Percentiles rank a stretch among this genome's conserved stretches.
Conservation (phyloP, 2,113 vertebrate genomes). For the Pangasianodon gigas region DNA sequence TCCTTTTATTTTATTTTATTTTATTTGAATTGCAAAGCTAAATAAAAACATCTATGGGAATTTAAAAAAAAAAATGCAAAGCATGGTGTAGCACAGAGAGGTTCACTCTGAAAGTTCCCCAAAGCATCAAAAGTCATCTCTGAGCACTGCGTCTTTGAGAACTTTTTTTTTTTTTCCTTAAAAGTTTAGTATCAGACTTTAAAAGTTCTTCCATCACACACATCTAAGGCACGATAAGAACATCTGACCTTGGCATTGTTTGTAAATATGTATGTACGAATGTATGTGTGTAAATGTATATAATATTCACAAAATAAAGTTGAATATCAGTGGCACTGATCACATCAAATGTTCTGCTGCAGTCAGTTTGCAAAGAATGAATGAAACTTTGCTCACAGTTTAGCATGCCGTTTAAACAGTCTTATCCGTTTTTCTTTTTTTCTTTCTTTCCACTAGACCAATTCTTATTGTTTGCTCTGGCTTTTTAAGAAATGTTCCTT, state of each 20-base stretch:
- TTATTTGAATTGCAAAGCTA: background rate
- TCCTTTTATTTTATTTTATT: constrained; percentile 26
- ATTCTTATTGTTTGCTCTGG: background rate
- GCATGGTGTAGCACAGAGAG: constrained; percentile 52
- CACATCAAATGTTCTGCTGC: constrained; percentile 43
- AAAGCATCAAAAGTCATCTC: background rate
- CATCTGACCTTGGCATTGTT: constrained; percentile 33
- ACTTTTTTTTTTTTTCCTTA: background rate
- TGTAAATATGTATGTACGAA: constrained; percentile 59
- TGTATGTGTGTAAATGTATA: constrained; percentile 60
- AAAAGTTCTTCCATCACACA: constrained; percentile 39
- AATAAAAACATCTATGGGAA: constrained; percentile 11
- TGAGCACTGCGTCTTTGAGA: background rate
- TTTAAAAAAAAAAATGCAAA: constrained; percentile 30
- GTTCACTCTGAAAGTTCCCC: constrained; percentile 28
- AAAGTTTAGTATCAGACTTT: background rate
- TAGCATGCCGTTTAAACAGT: background rate
- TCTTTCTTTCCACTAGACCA: background rate
- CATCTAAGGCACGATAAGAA: constrained; percentile 31
- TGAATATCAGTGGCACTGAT: constrained; percentile 45
- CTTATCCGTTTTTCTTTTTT: background rate
- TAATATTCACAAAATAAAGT: constrained; percentile 57
- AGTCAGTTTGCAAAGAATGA: constrained; percentile 3
- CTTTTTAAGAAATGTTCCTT: background rate
- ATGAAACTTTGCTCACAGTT: background rate